phyloP scores from a whole-genome alignment of 2,888 invertebrate species.

The Ectobius pallidus region DNA sequence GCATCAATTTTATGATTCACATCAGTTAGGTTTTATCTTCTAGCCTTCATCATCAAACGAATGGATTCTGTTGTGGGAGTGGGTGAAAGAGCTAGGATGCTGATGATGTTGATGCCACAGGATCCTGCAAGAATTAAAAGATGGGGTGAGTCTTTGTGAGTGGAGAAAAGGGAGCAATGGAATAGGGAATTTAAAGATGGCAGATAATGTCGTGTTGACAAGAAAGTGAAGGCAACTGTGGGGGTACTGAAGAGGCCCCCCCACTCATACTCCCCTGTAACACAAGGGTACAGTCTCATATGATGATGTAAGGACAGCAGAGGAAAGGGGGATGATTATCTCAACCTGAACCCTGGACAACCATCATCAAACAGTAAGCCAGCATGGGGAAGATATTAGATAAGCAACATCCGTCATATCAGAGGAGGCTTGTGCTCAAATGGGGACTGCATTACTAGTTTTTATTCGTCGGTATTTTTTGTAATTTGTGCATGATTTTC shows the following conservation, averaged over 20 bases:
- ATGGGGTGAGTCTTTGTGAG: constrained; percentile 14
- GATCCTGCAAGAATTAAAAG: constrained; percentile 19
- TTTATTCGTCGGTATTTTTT: no score
- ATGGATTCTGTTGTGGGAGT: neutral
- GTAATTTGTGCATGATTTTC: no score
- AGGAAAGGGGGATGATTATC: neutral
- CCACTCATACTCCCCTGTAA: neutral
- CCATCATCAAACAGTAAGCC: constrained; percentile 13
- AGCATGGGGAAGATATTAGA: constrained; percentile 19
- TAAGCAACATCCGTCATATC: constrained; percentile 11
- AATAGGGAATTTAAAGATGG: constrained; percentile 29
- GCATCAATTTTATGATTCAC: neutral
- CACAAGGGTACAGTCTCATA: constrained; percentile 10
- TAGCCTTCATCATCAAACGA: constrained; percentile 4
- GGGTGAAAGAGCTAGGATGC: neutral
- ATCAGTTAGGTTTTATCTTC: neutral
- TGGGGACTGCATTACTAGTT: no score
- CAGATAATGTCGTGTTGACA: constrained; percentile 31
- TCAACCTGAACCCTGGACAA: constrained; percentile 12
- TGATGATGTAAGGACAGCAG: neutral
- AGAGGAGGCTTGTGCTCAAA: neutral
- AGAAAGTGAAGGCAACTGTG: neutral
- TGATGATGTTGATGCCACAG: no score
- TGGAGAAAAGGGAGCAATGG: constrained; percentile 22
- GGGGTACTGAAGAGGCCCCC: constrained; percentile 4